Evolutionary conservation across 2,113 vertebrate species (phyloP).

Genomic region (Seriola aureovittata): DNA sequence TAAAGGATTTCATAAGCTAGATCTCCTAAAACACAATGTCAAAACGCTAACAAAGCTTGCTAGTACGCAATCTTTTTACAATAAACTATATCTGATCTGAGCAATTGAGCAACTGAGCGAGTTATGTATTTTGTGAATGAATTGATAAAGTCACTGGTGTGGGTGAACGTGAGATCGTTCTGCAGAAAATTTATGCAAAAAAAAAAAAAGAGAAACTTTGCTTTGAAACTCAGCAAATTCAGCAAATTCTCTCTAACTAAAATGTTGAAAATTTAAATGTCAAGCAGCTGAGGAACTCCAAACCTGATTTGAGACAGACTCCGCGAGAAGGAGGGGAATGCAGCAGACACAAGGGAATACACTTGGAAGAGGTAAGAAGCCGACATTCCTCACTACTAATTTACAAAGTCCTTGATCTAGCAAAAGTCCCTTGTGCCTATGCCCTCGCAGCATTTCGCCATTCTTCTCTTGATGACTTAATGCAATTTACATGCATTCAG

Average conservation of each 20-base stretch:
- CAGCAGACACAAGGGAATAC: conserved; percentile 51
- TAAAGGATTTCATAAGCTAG: background rate
- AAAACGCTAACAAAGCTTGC: too few relatives aligned
- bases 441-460: conserved; percentile 53
- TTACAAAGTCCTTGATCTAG: conserved; percentile 66
- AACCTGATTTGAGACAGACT: conserved; percentile 55
- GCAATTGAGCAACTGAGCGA: too few relatives aligned
- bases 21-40: background rate
- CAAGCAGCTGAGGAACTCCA: conserved; percentile 39
- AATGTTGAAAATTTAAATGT: conserved; percentile 29
- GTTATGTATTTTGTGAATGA: background rate
- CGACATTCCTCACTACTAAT: conserved; percentile 56
- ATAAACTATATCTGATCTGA: background rate
- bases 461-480: conserved; percentile 75
- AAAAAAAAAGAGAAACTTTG: background rate
- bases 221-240: too few relatives aligned
- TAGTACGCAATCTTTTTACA: background rate
- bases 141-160: background rate
- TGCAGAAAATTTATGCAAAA: background rate
- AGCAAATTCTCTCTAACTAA: conserved; percentile 3
- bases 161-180: background rate
- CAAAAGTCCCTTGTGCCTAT: conserved; percentile 27
- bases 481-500: conserved; percentile 69
- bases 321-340: conserved; percentile 20
- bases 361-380: conserved; percentile 55